A percentile compares a stretch with the other conserved stretches of the same genome.
Conservation (phyloP, 2,113 vertebrate species). For the Petrocephalus zakoni region DNA sequence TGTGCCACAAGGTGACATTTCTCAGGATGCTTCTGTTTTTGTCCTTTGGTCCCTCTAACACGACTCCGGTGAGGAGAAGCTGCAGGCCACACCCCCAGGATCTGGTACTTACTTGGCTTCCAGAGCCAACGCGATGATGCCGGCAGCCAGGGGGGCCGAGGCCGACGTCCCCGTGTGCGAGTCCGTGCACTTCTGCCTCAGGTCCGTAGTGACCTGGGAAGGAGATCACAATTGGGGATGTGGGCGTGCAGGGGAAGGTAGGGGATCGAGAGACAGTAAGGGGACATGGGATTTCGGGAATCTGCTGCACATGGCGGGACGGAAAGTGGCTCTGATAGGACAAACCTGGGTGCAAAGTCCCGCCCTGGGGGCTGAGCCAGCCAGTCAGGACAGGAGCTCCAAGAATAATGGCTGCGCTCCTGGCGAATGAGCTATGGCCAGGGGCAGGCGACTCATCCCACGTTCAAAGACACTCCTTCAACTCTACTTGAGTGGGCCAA, state of each 20-base stretch:
- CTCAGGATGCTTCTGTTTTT: neutral
- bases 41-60: neutral
- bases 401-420: neutral
- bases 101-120: constrained; percentile 84
- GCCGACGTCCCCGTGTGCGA: constrained; percentile 92
- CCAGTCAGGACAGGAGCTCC: neutral
- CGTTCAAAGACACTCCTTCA: neutral
- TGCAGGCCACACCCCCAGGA: neutral
- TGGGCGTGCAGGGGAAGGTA: neutral
- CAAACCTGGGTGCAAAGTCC: neutral
- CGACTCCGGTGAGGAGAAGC: neutral
- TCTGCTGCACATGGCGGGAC: constrained; percentile 17
- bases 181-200: constrained; percentile 91
- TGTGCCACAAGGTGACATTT: neutral
- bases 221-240: neutral
- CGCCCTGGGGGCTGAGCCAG: neutral
- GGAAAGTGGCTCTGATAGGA: neutral
- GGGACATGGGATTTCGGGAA: neutral
- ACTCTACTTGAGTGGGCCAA: neutral
- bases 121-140: constrained; percentile 92
- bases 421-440: neutral
- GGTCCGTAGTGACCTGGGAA: constrained; percentile 85
- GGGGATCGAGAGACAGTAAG: neutral
- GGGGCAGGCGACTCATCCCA: neutral
- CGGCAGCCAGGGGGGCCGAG: constrained; percentile 86